Base-by-base conservation (phyloP, 2,113 vertebrate genomes). In the Canis aureus region DNA sequence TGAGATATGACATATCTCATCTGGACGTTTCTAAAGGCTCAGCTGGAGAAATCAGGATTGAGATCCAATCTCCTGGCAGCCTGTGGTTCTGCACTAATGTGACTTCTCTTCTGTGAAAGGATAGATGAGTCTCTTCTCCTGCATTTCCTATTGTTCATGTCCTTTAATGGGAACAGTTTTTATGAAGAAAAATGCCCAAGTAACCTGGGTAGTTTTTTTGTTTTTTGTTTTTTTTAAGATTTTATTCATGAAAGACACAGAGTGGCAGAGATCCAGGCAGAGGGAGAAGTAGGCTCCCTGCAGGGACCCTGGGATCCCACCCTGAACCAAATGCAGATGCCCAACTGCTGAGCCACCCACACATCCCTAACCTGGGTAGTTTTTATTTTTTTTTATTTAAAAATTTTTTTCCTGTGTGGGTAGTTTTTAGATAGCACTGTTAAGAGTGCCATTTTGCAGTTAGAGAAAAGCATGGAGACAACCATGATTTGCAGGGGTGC, bases 11-110 rank as follows among this genome's bases (percentile, higher is more conserved):
- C 71, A 12, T 59, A 8, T 71, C 64, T 91, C 32, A 8, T 27
- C 59, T 95, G 86, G 51, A 53, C 19, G 25, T 94, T 83, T 71
- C 64, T 62, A 81, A 29, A 95, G 53, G 29, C 84, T 98, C 9
- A 51, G 22, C 17, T 83, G 86, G 7, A 62, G 51, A 3, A 90
- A 67, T 69, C 22, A 51, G 55, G 55, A 79, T 51, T 82, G 60
- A 15, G 27, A 43, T 19, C 66, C 27, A 22, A n/a, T 83, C 27
- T 87, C 60, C 60, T n/a, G 29, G 60, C 12, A 80, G 85, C 57
- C 78, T 25, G 6, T 55, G 64, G 67, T 93, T 92, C 79, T 64
- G n/a, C 15, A 22, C 32, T 69, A 22, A 64, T 51, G 25, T 59
- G 20, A 69, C 57, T 8, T 32, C 19, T 57, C 27, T 32, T 51